phyloP scores from a whole-genome alignment of 2,888 invertebrate genomes.

The Coenonympha glycerion region DNA sequence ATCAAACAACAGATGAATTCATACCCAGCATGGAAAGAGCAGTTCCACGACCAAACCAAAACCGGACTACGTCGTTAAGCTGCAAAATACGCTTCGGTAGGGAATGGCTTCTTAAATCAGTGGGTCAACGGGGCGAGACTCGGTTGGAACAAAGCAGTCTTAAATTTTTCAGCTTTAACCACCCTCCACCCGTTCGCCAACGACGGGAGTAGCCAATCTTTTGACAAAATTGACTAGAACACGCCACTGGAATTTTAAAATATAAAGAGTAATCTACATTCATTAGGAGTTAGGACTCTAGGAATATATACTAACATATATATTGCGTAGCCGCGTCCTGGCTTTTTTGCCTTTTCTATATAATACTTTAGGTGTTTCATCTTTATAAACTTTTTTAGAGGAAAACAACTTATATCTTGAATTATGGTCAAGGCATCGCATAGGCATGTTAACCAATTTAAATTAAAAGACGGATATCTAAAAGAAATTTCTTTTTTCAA shows the following conservation, averaged over 20 bases:
- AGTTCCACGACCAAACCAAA: constrained; percentile 16
- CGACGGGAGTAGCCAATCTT: constrained; percentile 11
- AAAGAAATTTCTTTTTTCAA: too few relatives aligned
- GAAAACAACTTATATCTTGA: too few relatives aligned
- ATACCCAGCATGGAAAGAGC: constrained; percentile 15
- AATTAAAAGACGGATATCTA: too few relatives aligned
- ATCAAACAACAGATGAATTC: constrained; percentile 12
- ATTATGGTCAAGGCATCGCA: too few relatives aligned
- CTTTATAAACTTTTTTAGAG: too few relatives aligned
- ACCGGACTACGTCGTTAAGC: constrained; percentile 27
- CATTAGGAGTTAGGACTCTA: too few relatives aligned
- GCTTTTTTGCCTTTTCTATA: too few relatives aligned
- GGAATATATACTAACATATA: too few relatives aligned
- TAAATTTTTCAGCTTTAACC: constrained; percentile 28
- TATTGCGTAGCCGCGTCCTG: too few relatives aligned
- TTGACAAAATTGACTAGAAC: constrained; percentile 19
- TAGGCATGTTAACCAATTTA: too few relatives aligned
- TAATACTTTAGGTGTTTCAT: too few relatives aligned
- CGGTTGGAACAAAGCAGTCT: constrained; percentile 25
- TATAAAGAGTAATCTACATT: too few relatives aligned
- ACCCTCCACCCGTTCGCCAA: background rate
- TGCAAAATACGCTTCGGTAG: constrained; percentile 29
- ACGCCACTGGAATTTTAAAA: constrained; percentile 12
- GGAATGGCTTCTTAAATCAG: constrained; percentile 30
- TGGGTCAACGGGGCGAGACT: constrained; percentile 31